Evolutionary conservation across 2,113 vertebrate species (phyloP), one percentile per base, ranked within the genome.

Genomic region (Raja brachyura): DNA sequence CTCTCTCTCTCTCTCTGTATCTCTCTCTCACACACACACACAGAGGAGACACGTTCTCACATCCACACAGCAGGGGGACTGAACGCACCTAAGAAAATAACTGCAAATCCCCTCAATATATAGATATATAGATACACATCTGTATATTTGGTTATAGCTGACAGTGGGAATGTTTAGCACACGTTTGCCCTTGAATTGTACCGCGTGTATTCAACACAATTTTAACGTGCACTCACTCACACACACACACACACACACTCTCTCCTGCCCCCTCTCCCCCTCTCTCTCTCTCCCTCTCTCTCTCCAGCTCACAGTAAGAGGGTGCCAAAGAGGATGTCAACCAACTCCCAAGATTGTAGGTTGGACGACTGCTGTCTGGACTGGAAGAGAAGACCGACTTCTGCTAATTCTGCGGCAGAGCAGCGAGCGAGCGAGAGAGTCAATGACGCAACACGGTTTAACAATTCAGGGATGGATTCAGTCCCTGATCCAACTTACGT

Each of bases 341-440:
- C 20, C 9, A 83, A 83, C 25, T 83, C 48, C 39, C 22, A 83
- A 59, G 54, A 25, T 9, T 20, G 39, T 22, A 22, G n/a, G 75
- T 1, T 77, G 75, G 31, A n/a, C 75, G n/a, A 7, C 18, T 81
- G 78, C 1, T 81, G 78, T 81, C 78, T 56, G 39, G 14, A 54
- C 6, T 16, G 20, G 78, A 11, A 33, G 48, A 14, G 3, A 20
- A 4, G 2, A 9, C 4, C 22, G 18, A 83, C 20, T 86, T 86
- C 59, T 63, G 28, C 25, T 88, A 63, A 88, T 88, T 88, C 83
- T 88, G 83, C 83, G 83, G 83, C 83, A 88, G 79, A 86, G 56
- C 20, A 48, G 39, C 39, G n/a, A n/a, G n/a, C n/a, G n/a, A n/a
- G n/a, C n/a, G n/a, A n/a, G 39, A 48, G 10, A n/a, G 13, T 63